Percentiles rank a stretch among this genome's conserved stretches.
These are phyloP conservation scores for Tichodroma muraria DNA, from an alignment of 2,113 vertebrate genomes.

Conservation along the genomic window DNA sequence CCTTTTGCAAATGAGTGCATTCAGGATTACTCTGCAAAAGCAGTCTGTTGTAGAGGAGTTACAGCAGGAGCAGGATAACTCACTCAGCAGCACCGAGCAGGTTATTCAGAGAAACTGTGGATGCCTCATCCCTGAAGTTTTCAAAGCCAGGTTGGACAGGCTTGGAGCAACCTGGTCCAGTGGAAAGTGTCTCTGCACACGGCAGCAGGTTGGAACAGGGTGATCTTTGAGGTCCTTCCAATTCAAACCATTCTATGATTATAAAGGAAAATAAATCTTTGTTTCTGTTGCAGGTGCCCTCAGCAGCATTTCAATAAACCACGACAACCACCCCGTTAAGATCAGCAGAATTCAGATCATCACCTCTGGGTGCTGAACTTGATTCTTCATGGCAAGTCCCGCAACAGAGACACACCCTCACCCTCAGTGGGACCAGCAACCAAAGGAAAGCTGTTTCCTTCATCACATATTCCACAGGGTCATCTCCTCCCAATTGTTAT, in stretches of 20 bases:
- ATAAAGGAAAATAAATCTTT: not conserved
- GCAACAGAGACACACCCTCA: not conserved
- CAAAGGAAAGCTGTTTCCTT: not conserved
- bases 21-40: not conserved
- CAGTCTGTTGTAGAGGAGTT: not conserved
- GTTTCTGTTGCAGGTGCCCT: not conserved
- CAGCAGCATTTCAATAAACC: not conserved
- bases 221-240: not conserved
- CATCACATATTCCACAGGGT: not conserved
- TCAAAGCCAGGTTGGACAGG: not conserved
- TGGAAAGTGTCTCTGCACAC: not conserved
- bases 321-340: not conserved
- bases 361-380: not conserved
- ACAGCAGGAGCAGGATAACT: not conserved
- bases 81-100: not conserved
- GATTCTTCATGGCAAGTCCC: not conserved
- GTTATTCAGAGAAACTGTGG: not conserved
- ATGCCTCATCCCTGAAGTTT: not conserved
- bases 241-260: not conserved
- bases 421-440: not conserved
- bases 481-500: not conserved
- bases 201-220: not conserved
- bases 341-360: not conserved
- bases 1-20: not conserved
- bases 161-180: not conserved